These are phyloP conservation scores for Drosophila koepferae DNA, from an alignment of 2,888 invertebrate genomes.

Conservation along the genomic window DNA sequence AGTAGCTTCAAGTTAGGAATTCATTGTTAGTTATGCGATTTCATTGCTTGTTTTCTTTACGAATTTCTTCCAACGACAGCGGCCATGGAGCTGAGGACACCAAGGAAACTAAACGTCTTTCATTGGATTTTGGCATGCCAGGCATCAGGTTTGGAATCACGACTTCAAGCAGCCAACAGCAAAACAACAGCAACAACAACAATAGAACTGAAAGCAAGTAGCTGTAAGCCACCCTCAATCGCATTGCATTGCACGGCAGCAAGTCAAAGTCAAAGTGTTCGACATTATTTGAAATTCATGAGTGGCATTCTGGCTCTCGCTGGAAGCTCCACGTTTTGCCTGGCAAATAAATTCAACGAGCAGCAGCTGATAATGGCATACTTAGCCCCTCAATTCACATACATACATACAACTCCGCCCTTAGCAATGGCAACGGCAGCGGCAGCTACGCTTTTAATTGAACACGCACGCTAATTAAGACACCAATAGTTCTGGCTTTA, in stretches of 20 bases:
- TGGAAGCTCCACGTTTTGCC: constrained; percentile 33
- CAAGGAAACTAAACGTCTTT: constrained; percentile 74
- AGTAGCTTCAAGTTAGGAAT: constrained; percentile 75
- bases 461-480: constrained; percentile 79
- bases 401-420: not conserved
- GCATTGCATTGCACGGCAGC: constrained; percentile 67
- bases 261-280: constrained; percentile 80
- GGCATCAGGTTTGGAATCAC: constrained; percentile 72
- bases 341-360: constrained; percentile 71
- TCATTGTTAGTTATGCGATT: constrained; percentile 78
- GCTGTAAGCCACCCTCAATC: constrained; percentile 49
- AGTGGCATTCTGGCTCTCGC: constrained; percentile 57
- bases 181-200: constrained; percentile 29
- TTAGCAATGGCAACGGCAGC: not conserved
- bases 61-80: constrained; percentile 63
- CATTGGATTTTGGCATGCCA: constrained; percentile 80
- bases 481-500: constrained; percentile 75
- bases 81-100: constrained; percentile 33
- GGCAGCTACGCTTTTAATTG: constrained; percentile 58
- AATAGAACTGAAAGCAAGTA: constrained; percentile 16
- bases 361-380: constrained; percentile 74
- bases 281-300: constrained; percentile 81
- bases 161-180: constrained; percentile 55
- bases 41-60: constrained; percentile 78
- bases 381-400: constrained; percentile 9